These are phyloP conservation scores for Drosophila ironensis DNA, from an alignment of 1,140 invertebrate species.

Conservation along the genomic window DNA sequence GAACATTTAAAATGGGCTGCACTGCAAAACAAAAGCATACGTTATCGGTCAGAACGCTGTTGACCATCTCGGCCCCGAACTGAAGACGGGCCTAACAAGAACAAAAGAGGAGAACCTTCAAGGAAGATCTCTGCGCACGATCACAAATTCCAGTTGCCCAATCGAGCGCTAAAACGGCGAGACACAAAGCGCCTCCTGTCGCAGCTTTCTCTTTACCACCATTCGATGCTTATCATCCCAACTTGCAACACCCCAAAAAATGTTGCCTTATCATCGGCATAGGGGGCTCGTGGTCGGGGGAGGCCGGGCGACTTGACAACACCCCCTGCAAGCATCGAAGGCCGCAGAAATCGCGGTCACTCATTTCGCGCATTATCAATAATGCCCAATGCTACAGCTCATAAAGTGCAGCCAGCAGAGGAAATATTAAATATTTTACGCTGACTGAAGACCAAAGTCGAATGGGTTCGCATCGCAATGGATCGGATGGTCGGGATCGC, in stretches of 20 bases:
- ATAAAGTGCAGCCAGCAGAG: slow-evolving; percentile 55
- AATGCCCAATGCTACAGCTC: slow-evolving; percentile 77
- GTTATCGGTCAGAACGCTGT: slow-evolving; percentile 33
- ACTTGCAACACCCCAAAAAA: slow-evolving; percentile 68
- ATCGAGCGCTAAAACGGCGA: slow-evolving; percentile 46
- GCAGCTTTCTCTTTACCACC: slow-evolving; percentile 64
- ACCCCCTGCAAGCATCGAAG: slow-evolving; percentile 51
- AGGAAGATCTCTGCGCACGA: slow-evolving; percentile 58
- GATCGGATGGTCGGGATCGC: slow-evolving; percentile 18
- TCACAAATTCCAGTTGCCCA: slow-evolving; percentile 65
- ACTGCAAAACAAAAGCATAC: slow-evolving; percentile 27
- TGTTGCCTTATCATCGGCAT: slow-evolving; percentile 30
- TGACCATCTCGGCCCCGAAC: slow-evolving; percentile 25
- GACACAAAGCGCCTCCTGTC: slow-evolving; percentile 23
- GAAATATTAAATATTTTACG: slow-evolving; percentile 70
- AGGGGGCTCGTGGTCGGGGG: neutral
- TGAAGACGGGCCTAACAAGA: slow-evolving; percentile 5
- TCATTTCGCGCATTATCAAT: slow-evolving; percentile 69
- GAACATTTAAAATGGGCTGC: slow-evolving; percentile 17
- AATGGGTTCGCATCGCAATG: slow-evolving; percentile 12
- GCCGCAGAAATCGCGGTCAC: slow-evolving; percentile 22
- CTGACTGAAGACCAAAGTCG: slow-evolving; percentile 21
- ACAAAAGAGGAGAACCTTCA: slow-evolving; percentile 15
- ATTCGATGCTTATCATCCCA: slow-evolving; percentile 58
- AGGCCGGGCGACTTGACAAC: slow-evolving; percentile 57